These are phyloP conservation scores for Melanotaenia nigrans DNA, from an alignment of 2,797 vertebrate species.

Conservation along the genomic window DNA sequence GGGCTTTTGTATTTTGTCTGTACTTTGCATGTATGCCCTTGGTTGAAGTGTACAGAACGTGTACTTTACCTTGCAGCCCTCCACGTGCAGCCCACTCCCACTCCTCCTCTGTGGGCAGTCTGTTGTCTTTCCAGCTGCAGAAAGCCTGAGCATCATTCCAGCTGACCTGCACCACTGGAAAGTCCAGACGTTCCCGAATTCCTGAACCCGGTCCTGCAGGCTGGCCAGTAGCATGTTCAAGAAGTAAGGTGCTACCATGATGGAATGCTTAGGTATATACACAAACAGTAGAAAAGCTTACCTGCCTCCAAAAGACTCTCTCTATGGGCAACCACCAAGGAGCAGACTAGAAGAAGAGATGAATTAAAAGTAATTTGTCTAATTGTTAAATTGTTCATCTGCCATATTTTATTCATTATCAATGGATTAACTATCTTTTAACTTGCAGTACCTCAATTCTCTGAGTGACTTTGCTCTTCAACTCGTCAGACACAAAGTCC, in stretches of 20 bases:
- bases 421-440: background rate
- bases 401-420: too few relatives aligned
- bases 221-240: conserved; percentile 62
- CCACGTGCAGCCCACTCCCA: conserved; percentile 97
- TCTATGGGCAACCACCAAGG: conserved; percentile 96
- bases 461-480: conserved; percentile 89
- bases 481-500: conserved; percentile 90
- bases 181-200: conserved; percentile 87
- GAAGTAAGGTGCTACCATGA: background rate
- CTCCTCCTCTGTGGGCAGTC: conserved; percentile 91
- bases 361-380: background rate
- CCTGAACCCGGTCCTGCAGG: conserved; percentile 91
- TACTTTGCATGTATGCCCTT: too few relatives aligned
- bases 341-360: conserved; percentile 81
- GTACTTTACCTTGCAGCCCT: conserved; percentile 88
- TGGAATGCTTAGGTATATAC: background rate
- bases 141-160: conserved; percentile 93
- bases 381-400: too few relatives aligned
- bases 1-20: too few relatives aligned
- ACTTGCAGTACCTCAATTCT: conserved; percentile 86
- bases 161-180: conserved; percentile 95
- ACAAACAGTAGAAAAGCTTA: conserved; percentile 54
- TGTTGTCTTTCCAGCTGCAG: conserved; percentile 89
- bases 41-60: background rate
- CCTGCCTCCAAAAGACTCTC: conserved; percentile 95